Evolutionary conservation across 1,140 invertebrate species (phyloP), one percentile per base, ranked within the genome.

Genomic region (Helicorthomorpha holstii): DNA sequence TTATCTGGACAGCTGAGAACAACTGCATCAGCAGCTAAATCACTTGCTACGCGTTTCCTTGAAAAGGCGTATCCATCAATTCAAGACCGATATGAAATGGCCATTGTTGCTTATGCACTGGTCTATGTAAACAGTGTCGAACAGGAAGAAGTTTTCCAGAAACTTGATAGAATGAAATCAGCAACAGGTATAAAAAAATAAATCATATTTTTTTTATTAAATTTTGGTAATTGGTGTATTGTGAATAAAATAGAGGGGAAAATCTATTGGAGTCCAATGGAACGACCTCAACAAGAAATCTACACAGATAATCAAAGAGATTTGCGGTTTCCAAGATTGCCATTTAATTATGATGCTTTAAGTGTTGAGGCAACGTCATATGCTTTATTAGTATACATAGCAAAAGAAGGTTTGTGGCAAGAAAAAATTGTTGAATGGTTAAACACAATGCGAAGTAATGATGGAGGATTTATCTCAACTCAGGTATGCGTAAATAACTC

Each of bases 161-260:
- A 84, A 54, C 66, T 94, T 10, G 73, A 76, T 1, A 64, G 63
- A 0, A 76, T 78, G 45, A 78, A 79, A 29, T 68, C 76, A 1
- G 73, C 68, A 22, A 80, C 83, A 63, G 81, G 76, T 77, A 64
- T 42, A 52, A 22, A 21, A 53, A 56, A 54, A 27, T 22, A 12
- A 44, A 22, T 41, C n/a, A n/a, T 54, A 25, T 19, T 19, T 50
- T 21, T 29, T 27, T 41, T 3, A n/a, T 50, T 51, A 42, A 23
- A 42, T 16, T 47, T 22, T 51, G 24, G 12, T 50, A 47, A n/a
- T 49, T 48, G 12, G 23, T 46, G 12, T 50, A n/a, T n/a, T 19
- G 49, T 23, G 48, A 24, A 19, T 42, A 22, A 58, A 61, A 16
- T 59, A 73, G 72, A 68, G 57, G 72, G 70, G 0, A 57, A 70